Evolutionary conservation across 2,113 vertebrate species (phyloP).

Genomic region (Neofelis nebulosa): DNA sequence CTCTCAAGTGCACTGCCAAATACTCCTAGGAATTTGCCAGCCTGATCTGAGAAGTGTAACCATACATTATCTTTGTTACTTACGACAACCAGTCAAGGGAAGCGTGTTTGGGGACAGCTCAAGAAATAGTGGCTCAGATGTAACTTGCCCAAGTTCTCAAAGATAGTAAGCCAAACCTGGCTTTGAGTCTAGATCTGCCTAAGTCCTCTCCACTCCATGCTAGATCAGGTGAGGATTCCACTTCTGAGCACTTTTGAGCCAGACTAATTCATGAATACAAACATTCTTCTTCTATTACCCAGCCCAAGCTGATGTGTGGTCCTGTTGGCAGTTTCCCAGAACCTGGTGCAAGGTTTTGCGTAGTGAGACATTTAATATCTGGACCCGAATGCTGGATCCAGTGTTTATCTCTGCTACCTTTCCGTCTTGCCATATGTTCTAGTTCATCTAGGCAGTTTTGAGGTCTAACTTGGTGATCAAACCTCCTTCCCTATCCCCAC

Average conservation of each 20-base stretch:
- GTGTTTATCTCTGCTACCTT: neutral
- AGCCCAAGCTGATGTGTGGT: neutral
- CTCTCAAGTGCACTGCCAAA: constrained; percentile 74
- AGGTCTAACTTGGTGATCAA: neutral
- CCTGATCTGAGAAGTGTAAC: constrained; percentile 72
- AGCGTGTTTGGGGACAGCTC: constrained; percentile 45
- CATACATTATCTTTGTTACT: constrained; percentile 72
- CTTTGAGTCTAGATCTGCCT: neutral
- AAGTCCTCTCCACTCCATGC: neutral
- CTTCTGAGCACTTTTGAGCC: neutral
- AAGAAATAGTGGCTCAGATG: constrained; percentile 40
- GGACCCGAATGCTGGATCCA: neutral
- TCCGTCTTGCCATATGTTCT: neutral
- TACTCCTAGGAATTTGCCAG: constrained; percentile 76
- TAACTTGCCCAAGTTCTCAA: constrained; percentile 15
- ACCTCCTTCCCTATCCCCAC: neutral
- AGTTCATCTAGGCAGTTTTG: neutral
- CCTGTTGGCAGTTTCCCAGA: neutral
- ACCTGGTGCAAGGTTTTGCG: neutral
- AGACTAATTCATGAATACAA: neutral
- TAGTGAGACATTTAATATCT: neutral
- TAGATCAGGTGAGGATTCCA: neutral
- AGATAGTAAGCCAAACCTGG: neutral
- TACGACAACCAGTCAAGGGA: constrained; percentile 59
- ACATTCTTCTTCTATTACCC: neutral